Evolutionary conservation across 2,797 vertebrate species (phyloP), one percentile per base, ranked within the genome.

Genomic region (Propithecus deckenii): DNA sequence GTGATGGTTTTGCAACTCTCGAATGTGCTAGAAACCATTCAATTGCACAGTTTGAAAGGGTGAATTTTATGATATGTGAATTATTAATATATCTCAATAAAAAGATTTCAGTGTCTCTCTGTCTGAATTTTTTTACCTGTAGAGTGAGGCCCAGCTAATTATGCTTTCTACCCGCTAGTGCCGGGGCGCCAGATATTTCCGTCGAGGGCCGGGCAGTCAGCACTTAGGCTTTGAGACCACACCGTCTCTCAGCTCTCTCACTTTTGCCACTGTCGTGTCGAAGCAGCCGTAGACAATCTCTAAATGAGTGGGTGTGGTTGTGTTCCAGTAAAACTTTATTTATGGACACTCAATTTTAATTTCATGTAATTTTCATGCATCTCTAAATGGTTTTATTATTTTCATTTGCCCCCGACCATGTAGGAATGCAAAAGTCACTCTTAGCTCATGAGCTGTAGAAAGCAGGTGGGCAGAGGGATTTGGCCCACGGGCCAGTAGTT

Each of bases 241-340:
- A 3, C 7, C 41, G 7, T 38, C 20, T 91, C 41, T 46, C 7
- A 22, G 2, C 41, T 75, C 46, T 65, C 38, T 89, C 25, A 32
- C 0, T 46, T 18, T 32, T 28, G 32, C 13, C 7, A 2, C 46
- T 23, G 20, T 35, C n/a, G 8, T 8, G 0, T 43, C 7, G 10
- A 75, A 55, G 52, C 50, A 63, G 55, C 32, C 41, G 4, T 5
- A 69, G 48, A 46, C 11, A 30, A 2, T 14, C 41, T 23, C 2
- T 25, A 59, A 57, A 41, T 61, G 30, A 32, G 11, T 28, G 25
- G n/a, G n/a, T 13, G 18, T 61, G 57, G 7, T 41, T 23, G 25
- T 12, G 35, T 85, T 91, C 79, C 80, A 38, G 35, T 78, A 57
- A 69, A 93, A 80, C 75, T 95, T 97, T 57, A 59, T 93, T 35